phyloP scores from a whole-genome alignment of 2,113 vertebrate species.

The Emberiza fucata region DNA sequence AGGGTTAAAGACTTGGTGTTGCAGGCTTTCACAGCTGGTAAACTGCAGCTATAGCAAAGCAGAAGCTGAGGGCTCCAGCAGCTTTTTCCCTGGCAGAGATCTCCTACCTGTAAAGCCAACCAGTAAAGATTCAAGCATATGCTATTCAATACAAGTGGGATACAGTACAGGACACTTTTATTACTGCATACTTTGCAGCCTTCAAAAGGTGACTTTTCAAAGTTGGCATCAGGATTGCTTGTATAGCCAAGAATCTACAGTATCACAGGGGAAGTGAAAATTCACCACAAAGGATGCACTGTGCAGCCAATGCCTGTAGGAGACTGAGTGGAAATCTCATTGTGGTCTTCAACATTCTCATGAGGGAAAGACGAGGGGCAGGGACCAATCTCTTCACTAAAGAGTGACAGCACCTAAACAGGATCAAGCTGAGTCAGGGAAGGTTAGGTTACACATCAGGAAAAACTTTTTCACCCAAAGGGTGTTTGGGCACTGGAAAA shows the following conservation, averaged over 20 bases:
- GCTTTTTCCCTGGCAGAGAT: not conserved
- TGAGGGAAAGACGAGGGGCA: fast-evolving
- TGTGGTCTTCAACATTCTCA: not conserved
- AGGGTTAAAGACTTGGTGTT: not conserved
- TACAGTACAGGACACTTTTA: not conserved
- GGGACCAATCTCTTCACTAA: not conserved
- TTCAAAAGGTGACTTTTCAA: not conserved
- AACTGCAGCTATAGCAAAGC: not conserved
- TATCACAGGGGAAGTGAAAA: not conserved
- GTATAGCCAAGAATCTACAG: not conserved
- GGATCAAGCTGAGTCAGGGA: not conserved
- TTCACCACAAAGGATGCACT: not conserved
- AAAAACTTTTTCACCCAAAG: not conserved
- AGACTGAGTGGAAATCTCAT: not conserved
- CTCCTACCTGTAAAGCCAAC: not conserved
- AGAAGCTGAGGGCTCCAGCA: not conserved
- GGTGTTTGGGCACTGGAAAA: not conserved
- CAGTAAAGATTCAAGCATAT: not conserved
- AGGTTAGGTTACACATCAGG: not conserved
- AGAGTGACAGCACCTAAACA: not conserved
- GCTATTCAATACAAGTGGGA: not conserved
- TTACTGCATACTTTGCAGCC: not conserved
- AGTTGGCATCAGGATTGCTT: not conserved
- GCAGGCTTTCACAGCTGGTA: not conserved
- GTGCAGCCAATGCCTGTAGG: not conserved